phyloP scores from a whole-genome alignment of 2,797 vertebrate species.

The Falco concolor region DNA sequence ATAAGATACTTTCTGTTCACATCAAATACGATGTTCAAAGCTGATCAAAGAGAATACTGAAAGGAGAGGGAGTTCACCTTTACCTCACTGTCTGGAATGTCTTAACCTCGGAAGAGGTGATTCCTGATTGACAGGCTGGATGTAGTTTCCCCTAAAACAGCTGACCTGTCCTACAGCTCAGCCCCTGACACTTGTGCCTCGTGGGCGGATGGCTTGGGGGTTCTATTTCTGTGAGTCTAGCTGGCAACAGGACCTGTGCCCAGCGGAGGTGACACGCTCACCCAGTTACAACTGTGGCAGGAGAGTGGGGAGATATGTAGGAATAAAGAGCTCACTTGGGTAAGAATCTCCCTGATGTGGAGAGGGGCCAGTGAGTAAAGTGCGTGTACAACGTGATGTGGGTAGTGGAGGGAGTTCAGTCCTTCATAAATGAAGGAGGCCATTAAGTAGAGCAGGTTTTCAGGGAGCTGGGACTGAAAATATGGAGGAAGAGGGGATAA shows the following conservation, averaged over 20 bases:
- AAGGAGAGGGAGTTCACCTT: background rate
- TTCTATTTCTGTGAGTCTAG: constrained; percentile 29
- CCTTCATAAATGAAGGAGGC: background rate
- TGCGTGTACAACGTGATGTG: background rate
- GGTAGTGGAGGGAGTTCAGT: background rate
- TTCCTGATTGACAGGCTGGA: constrained; percentile 16
- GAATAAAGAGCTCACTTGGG: background rate
- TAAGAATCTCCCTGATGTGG: background rate
- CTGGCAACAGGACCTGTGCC: constrained; percentile 20
- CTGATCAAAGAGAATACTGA: background rate
- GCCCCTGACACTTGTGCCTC: background rate
- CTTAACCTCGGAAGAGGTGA: background rate
- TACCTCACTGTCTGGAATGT: background rate
- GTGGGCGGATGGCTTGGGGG: background rate
- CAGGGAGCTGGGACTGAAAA: background rate
- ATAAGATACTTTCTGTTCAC: background rate
- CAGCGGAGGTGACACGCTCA: background rate
- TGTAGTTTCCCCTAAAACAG: background rate
- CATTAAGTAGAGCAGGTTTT: background rate
- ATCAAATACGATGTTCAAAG: background rate
- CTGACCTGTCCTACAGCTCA: background rate
- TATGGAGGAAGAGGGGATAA: background rate
- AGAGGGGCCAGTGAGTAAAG: background rate
- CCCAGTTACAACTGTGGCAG: background rate
- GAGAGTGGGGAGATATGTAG: background rate